These are phyloP conservation scores for Erethizon dorsatum DNA, from an alignment of 2,797 vertebrate species.

Conservation along the genomic window DNA sequence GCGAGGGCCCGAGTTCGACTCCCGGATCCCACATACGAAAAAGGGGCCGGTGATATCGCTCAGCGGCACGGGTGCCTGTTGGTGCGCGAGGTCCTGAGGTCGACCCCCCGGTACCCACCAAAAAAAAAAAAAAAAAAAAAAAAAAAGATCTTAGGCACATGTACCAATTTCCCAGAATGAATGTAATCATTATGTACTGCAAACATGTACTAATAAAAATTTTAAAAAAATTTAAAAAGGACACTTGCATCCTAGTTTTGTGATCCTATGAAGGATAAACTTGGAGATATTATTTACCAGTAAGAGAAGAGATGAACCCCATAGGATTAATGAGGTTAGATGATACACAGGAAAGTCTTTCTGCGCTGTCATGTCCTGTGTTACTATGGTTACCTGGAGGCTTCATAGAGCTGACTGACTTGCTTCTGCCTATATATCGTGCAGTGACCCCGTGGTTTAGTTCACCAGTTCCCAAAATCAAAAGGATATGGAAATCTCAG, in stretches of 20 bases:
- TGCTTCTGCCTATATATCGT: background rate
- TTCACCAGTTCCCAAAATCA: background rate
- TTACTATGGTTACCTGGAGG: no score
- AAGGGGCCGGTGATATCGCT: no score
- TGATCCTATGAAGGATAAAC: background rate
- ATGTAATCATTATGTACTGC: background rate
- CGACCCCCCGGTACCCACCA: no score
- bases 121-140: no score
- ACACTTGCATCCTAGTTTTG: background rate
- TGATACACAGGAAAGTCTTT: background rate
- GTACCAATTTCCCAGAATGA: background rate
- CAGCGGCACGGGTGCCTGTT: no score
- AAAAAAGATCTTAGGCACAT: background rate
- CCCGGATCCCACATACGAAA: no score
- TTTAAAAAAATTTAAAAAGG: background rate
- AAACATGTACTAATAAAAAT: background rate
- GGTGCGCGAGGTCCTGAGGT: no score
- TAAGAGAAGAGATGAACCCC: no score
- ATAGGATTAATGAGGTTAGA: background rate
- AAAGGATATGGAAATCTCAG: constrained; percentile 20
- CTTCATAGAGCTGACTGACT: background rate
- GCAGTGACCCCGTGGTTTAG: constrained; percentile 8
- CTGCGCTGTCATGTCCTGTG: background rate
- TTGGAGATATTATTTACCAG: no score
- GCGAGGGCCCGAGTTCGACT: no score